Conservation (phyloP, 2,797 vertebrate genomes). For the Odontamblyopus rebecca region DNA sequence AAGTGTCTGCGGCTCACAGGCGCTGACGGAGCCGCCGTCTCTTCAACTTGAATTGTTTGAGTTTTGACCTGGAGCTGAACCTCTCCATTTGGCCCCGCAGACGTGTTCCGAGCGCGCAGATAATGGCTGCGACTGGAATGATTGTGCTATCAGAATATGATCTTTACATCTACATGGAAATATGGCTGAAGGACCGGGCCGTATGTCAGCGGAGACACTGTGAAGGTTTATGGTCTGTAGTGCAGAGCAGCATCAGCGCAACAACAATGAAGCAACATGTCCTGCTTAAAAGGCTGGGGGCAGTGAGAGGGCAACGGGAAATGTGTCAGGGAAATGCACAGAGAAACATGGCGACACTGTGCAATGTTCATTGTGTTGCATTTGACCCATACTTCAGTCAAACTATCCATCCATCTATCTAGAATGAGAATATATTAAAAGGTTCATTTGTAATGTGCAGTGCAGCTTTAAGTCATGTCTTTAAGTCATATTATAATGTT, state of each 20-base stretch:
- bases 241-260: slow-evolving; percentile 28
- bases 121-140: slow-evolving; percentile 45
- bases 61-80: slow-evolving; percentile 62
- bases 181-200: slow-evolving; percentile 41
- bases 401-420: too few species aligned
- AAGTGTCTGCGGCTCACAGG: slow-evolving; percentile 48
- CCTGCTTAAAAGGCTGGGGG: background rate
- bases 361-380: too few species aligned
- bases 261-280: background rate
- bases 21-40: slow-evolving; percentile 50
- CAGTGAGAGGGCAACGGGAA: background rate
- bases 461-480: too few species aligned
- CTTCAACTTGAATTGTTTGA: slow-evolving; percentile 61
- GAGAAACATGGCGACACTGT: too few species aligned
- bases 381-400: too few species aligned
- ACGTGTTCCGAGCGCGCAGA: slow-evolving; percentile 40
- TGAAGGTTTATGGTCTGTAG: background rate
- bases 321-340: too few species aligned
- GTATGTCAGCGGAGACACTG: slow-evolving; percentile 8
- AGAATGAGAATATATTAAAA: too few species aligned
- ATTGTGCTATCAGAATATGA: slow-evolving; percentile 31
- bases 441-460: too few species aligned
- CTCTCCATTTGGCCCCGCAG: slow-evolving; percentile 59
- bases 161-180: slow-evolving; percentile 32
- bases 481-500: too few species aligned